Conservation (phyloP, 1,140 invertebrate species). For the Eupeodes corollae region DNA sequence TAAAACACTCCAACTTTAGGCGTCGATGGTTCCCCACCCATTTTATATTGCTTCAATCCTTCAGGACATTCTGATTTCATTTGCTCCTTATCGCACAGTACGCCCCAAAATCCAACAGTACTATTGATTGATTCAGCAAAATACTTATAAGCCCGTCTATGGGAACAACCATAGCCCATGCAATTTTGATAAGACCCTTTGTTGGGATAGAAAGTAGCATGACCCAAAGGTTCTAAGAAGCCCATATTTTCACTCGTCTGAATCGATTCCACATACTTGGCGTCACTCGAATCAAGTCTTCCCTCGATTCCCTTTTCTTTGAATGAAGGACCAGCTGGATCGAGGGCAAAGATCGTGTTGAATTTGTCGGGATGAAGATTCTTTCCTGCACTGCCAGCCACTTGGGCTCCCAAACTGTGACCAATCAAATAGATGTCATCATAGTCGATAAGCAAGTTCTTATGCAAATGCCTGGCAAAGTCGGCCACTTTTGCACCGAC, state of each 20-base stretch:
- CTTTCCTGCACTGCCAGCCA: constrained; percentile 40
- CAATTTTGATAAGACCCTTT: constrained; percentile 31
- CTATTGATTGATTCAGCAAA: constrained; percentile 31
- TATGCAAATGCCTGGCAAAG: constrained; percentile 35
- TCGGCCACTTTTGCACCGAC: constrained; percentile 23
- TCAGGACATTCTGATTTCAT: constrained; percentile 18
- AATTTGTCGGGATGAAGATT: constrained; percentile 28
- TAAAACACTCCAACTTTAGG: constrained; percentile 32
- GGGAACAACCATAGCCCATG: constrained; percentile 29
- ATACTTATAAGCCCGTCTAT: constrained; percentile 28
- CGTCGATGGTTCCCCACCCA: constrained; percentile 31
- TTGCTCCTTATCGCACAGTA: constrained; percentile 17
- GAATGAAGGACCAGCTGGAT: constrained; percentile 44
- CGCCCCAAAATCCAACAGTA: constrained; percentile 28
- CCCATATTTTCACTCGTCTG: constrained; percentile 50
- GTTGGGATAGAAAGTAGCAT: constrained; percentile 33
- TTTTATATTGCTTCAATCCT: constrained; percentile 23
- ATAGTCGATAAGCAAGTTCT: constrained; percentile 20
- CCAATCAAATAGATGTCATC: constrained; percentile 39
- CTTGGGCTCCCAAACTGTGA: constrained; percentile 42
- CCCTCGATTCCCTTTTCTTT: constrained; percentile 19
- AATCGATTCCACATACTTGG: constrained; percentile 53
- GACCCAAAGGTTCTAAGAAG: constrained; percentile 27
- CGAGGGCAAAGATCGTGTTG: constrained; percentile 39
- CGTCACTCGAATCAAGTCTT: constrained; percentile 48